Evolutionary conservation across 2,888 invertebrate species (phyloP).

Genomic region (Parnassius mnemosyne): DNA sequence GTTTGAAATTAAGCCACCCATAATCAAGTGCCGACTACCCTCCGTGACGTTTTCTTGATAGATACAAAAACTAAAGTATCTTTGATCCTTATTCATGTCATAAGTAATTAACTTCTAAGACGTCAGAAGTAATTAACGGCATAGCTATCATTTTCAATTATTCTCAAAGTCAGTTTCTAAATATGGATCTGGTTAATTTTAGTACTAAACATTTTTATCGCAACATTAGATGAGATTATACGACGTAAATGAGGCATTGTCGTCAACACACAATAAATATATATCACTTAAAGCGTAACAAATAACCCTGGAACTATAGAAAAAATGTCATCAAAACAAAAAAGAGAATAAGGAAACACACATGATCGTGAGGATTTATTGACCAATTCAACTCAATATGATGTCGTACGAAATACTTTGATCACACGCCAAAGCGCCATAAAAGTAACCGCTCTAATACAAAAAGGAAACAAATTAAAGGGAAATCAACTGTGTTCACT

Average conservation of each 20-base stretch:
- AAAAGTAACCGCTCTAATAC: conserved; percentile 14
- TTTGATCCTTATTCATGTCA: no score
- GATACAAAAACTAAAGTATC: no score
- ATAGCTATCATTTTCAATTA: no score
- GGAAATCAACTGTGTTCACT: conserved; percentile 17
- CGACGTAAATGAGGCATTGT: no score
- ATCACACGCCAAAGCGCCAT: conserved; percentile 18
- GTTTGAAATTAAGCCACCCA: neutral
- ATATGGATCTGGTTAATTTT: no score
- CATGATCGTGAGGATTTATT: conserved; percentile 5
- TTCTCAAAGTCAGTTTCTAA: no score
- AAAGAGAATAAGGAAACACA: neutral
- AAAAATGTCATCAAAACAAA: neutral
- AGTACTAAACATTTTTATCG: no score
- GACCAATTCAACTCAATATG: conserved; percentile 8
- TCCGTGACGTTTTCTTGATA: neutral
- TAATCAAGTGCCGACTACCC: neutral
- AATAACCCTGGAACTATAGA: neutral
- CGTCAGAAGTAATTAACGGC: no score
- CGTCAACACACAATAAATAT: no score
- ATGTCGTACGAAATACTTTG: conserved; percentile 17
- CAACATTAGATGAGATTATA: no score
- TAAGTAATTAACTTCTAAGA: no score
- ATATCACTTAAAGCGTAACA: neutral
- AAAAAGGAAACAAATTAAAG: conserved; percentile 19